Conservation (phyloP, 2,797 vertebrate species). For the Amazonetta brasiliensis region DNA sequence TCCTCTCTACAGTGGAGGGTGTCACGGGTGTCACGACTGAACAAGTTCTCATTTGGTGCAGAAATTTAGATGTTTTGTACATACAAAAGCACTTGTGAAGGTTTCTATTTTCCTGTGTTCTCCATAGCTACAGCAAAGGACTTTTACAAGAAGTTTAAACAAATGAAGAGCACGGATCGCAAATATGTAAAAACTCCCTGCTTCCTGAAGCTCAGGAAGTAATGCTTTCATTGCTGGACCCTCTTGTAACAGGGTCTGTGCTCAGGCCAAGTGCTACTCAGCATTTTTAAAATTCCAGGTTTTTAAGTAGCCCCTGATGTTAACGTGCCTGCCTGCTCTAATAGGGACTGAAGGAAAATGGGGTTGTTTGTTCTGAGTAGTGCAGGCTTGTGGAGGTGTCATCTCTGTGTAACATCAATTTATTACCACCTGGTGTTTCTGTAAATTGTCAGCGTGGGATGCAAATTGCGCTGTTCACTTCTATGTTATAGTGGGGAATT, state of each 20-base stretch:
- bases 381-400: background rate
- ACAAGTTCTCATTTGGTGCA: background rate
- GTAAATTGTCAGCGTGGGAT: background rate
- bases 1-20: background rate
- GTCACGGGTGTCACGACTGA: background rate
- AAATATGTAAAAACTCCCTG: background rate
- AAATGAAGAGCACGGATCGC: background rate
- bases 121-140: background rate
- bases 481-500: background rate
- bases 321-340: background rate
- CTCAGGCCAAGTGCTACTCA: background rate
- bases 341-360: background rate
- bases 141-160: background rate
- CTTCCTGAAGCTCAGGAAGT: background rate
- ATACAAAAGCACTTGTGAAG: background rate
- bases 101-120: background rate
- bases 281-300: background rate
- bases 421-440: slow-evolving; percentile 33
- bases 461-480: slow-evolving; percentile 17
- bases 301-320: background rate
- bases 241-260: background rate
- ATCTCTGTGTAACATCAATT: slow-evolving; percentile 31
- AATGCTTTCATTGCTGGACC: background rate
- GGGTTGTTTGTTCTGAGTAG: background rate
- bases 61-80: background rate